Conservation (phyloP, 2,113 vertebrate species). For the Balaeniceps rex region DNA sequence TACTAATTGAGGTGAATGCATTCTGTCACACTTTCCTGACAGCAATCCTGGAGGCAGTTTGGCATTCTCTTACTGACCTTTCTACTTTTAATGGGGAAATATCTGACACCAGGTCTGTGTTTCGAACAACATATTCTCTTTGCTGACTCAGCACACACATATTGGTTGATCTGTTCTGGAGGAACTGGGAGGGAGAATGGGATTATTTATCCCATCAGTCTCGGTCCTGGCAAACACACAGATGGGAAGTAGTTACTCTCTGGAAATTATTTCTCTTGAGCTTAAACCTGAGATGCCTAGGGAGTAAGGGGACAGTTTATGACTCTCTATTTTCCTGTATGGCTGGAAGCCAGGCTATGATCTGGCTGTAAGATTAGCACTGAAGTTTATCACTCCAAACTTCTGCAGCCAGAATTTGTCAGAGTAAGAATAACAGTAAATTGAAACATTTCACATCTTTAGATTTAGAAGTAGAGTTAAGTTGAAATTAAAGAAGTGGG, state of each 20-base stretch:
- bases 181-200: neutral
- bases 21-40: neutral
- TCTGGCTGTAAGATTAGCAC: neutral
- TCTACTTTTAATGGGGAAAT: neutral
- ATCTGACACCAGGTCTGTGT: neutral
- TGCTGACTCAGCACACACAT: neutral
- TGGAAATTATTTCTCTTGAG: slow-evolving; percentile 23
- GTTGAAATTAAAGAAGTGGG: neutral
- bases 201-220: neutral
- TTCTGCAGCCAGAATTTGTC: neutral
- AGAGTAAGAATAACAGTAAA: neutral
- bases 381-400: neutral
- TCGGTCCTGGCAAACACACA: neutral
- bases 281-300: neutral
- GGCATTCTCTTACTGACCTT: neutral
- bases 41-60: neutral
- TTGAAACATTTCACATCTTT: neutral
- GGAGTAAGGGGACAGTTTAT: neutral
- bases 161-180: neutral
- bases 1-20: neutral
- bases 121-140: neutral
- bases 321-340: neutral
- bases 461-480: neutral
- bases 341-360: neutral
- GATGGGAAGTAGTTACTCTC: neutral